Percentiles rank a stretch among this genome's conserved stretches.
Evolutionary conservation across 1,140 invertebrate species (phyloP).

Genomic region (Drosophila pseudoobscura): DNA sequence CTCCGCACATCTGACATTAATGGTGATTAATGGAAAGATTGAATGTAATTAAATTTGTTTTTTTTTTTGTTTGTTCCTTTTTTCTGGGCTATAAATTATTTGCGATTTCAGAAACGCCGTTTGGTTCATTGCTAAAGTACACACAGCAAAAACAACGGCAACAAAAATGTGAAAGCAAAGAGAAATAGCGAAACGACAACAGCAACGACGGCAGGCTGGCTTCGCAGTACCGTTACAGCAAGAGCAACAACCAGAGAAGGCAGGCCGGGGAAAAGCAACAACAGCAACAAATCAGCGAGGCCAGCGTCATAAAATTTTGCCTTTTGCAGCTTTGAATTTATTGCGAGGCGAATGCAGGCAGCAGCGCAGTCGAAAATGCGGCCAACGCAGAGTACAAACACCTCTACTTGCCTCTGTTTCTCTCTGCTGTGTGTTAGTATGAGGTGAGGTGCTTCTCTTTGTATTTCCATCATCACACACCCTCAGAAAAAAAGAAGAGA

Average conservation of each 20-base stretch:
- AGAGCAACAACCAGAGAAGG: slow-evolving; percentile 4
- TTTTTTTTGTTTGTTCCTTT: slow-evolving; percentile 1
- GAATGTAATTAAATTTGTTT: slow-evolving; percentile 65
- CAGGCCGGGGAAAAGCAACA: slow-evolving; percentile 23
- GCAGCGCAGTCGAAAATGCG: slow-evolving; percentile 42
- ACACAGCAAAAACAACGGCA: slow-evolving; percentile 3
- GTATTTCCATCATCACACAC: neutral
- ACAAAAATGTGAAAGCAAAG: slow-evolving; percentile 46
- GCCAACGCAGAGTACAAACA: slow-evolving; percentile 53
- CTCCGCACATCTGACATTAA: slow-evolving; percentile 64
- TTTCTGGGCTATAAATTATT: slow-evolving; percentile 62
- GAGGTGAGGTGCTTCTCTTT: neutral
- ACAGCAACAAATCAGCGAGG: slow-evolving; percentile 46
- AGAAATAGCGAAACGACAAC: slow-evolving; percentile 51
- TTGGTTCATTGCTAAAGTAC: slow-evolving; percentile 15
- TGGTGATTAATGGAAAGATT: slow-evolving; percentile 73
- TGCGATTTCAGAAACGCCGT: slow-evolving; percentile 55
- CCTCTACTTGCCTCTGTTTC: slow-evolving; percentile 5
- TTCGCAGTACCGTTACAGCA: neutral
- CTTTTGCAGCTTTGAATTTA: slow-evolving; percentile 64
- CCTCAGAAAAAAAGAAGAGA: neutral
- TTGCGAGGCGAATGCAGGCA: slow-evolving; percentile 49
- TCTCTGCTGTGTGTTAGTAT: too few species aligned
- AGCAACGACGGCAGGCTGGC: slow-evolving; percentile 12
- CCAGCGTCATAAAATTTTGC: slow-evolving; percentile 64